Evolutionary conservation across 2,113 vertebrate species (phyloP).

Genomic region (Chaetodon trifascialis): DNA sequence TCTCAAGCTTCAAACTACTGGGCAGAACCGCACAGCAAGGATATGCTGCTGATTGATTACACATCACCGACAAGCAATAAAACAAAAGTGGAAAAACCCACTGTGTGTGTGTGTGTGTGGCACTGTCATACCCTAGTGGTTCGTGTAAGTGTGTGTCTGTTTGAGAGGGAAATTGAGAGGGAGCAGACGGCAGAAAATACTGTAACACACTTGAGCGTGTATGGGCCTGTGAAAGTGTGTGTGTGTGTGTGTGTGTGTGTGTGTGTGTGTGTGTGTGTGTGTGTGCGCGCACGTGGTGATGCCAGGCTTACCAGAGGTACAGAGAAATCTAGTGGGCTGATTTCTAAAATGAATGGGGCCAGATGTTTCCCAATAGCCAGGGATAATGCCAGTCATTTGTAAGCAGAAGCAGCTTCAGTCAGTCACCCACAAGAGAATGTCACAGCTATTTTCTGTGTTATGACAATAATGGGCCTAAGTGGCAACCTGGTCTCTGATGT

Average conservation of each 20-base stretch:
- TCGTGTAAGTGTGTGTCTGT: constrained; percentile 30
- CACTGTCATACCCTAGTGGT: constrained; percentile 40
- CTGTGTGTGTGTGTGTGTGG: constrained; percentile 59
- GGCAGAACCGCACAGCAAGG: constrained; percentile 72
- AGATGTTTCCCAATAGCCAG: constrained; percentile 72
- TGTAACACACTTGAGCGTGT: constrained; percentile 47
- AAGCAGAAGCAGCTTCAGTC: constrained; percentile 61
- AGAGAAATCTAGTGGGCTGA: constrained; percentile 57
- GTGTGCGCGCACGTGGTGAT: constrained; percentile 38
- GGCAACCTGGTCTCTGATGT: constrained; percentile 37
- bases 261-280: constrained; percentile 46
- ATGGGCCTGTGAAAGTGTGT: constrained; percentile 44
- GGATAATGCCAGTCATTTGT: constrained; percentile 69
- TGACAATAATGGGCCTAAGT: constrained; percentile 47
- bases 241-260: constrained; percentile 46
- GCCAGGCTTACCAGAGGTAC: constrained; percentile 59
- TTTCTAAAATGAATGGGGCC: constrained; percentile 70
- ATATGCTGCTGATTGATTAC: constrained; percentile 76
- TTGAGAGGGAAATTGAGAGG: constrained; percentile 50
- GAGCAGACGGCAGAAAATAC: constrained; percentile 63
- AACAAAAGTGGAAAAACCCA: constrained; percentile 69
- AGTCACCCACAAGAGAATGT: constrained; percentile 57
- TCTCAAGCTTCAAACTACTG: constrained; percentile 72
- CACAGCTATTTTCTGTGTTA: constrained; percentile 57
- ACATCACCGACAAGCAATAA: constrained; percentile 75